phyloP scores from a whole-genome alignment of 2,113 vertebrate species.

The Penelope pileata region DNA sequence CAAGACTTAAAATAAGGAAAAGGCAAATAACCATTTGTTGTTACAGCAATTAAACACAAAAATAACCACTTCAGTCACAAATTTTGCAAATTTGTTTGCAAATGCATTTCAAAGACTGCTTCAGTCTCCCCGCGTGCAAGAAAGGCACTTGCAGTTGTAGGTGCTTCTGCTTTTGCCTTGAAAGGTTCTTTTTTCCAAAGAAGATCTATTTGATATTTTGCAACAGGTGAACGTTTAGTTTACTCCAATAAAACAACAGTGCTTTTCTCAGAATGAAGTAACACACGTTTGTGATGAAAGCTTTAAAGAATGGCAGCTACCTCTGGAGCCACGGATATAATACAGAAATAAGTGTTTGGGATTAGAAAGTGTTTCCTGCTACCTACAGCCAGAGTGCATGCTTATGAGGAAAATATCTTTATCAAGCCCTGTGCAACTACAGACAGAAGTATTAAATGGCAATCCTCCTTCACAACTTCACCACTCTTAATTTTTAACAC shows the following conservation, averaged over 20 bases:
- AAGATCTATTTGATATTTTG: background rate
- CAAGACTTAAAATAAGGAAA: constrained; percentile 12
- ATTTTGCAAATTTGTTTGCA: too few species aligned
- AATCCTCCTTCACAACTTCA: background rate
- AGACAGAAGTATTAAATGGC: background rate
- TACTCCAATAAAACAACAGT: background rate
- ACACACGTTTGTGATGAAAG: background rate
- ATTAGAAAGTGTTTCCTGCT: background rate
- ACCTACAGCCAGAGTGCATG: background rate
- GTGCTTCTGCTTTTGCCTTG: background rate
- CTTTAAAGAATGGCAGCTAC: background rate
- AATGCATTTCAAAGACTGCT: background rate
- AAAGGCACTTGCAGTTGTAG: background rate
- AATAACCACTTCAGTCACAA: background rate
- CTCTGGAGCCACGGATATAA: background rate
- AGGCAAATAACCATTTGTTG: background rate
- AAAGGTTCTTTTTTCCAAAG: background rate
- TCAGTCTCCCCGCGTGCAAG: background rate
- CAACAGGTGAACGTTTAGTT: background rate
- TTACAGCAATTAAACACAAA: constrained; percentile 6
- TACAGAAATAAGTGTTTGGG: background rate
- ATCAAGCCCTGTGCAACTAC: background rate
- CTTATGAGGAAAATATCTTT: background rate
- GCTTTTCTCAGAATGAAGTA: background rate
- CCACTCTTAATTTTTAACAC: background rate